phyloP scores from a whole-genome alignment of 1,140 invertebrate genomes.

The Pissodes strobi region DNA sequence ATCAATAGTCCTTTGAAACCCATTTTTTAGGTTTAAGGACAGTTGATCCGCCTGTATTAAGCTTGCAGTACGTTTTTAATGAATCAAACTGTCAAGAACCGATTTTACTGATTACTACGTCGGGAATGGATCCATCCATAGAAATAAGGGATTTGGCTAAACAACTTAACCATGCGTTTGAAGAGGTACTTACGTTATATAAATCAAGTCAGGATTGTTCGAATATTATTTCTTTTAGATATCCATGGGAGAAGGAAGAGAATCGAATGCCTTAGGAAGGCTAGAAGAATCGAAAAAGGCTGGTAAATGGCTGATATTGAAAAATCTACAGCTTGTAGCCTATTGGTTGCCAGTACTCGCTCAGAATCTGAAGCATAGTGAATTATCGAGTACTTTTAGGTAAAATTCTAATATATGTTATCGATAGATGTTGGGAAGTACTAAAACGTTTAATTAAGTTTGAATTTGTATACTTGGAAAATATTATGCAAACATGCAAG shows the following conservation, averaged over 20 bases:
- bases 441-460: too few species aligned
- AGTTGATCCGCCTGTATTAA: slow-evolving; percentile 66
- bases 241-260: slow-evolving; percentile 58
- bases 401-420: slow-evolving; percentile 21
- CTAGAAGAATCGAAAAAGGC: slow-evolving; percentile 47
- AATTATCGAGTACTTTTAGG: slow-evolving; percentile 61
- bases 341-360: slow-evolving; percentile 77
- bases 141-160: slow-evolving; percentile 72
- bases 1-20: neutral
- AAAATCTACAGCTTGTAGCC: slow-evolving; percentile 87
- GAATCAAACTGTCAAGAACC: slow-evolving; percentile 69
- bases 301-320: slow-evolving; percentile 75
- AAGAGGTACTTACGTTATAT: slow-evolving; percentile 29
- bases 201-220: neutral
- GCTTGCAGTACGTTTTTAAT: slow-evolving; percentile 63
- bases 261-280: slow-evolving; percentile 67
- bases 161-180: slow-evolving; percentile 30
- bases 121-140: slow-evolving; percentile 82
- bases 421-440: neutral
- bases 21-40: slow-evolving; percentile 59
- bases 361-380: slow-evolving; percentile 67
- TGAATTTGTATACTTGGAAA: neutral
- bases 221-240: too few species aligned
- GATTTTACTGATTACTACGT: slow-evolving; percentile 74
- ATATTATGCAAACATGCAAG: too few species aligned